Evolutionary conservation across 2,888 invertebrate genomes (phyloP).

Genomic region (Julus scanicus): DNA sequence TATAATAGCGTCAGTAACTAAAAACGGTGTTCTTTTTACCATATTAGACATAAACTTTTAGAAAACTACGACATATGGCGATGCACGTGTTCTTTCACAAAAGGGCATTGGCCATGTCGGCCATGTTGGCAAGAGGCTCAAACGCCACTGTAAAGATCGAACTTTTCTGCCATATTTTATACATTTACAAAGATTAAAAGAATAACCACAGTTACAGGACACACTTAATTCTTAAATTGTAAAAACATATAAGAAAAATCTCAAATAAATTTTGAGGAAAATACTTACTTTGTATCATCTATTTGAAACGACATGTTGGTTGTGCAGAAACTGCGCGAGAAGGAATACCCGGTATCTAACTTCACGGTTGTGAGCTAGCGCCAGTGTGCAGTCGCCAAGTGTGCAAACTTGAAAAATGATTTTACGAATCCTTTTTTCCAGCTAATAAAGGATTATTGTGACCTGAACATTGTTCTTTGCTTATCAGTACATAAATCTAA

Average conservation of each 20-base stretch:
- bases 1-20: no score
- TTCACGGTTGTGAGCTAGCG: neutral
- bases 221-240: neutral
- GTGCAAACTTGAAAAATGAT: neutral
- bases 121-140: slow-evolving; percentile 57
- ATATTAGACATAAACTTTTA: neutral
- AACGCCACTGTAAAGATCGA: neutral
- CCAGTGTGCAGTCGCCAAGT: neutral
- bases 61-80: slow-evolving; percentile 56
- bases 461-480: neutral
- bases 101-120: slow-evolving; percentile 56
- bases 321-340: slow-evolving; percentile 61
- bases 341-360: slow-evolving; percentile 4
- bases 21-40: no score
- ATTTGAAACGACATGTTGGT: slow-evolving; percentile 85
- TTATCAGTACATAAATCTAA: neutral
- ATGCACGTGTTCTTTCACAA: slow-evolving; percentile 59
- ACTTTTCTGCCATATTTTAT: slow-evolving; percentile 29
- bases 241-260: neutral
- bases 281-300: slow-evolving; percentile 84
- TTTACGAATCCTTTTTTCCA: neutral
- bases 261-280: slow-evolving; percentile 63
- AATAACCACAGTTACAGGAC: neutral
- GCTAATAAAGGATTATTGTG: neutral
- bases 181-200: slow-evolving; percentile 53